Base-by-base conservation (phyloP, 1,140 invertebrate genomes). In the Acromyrmex echinatior region DNA sequence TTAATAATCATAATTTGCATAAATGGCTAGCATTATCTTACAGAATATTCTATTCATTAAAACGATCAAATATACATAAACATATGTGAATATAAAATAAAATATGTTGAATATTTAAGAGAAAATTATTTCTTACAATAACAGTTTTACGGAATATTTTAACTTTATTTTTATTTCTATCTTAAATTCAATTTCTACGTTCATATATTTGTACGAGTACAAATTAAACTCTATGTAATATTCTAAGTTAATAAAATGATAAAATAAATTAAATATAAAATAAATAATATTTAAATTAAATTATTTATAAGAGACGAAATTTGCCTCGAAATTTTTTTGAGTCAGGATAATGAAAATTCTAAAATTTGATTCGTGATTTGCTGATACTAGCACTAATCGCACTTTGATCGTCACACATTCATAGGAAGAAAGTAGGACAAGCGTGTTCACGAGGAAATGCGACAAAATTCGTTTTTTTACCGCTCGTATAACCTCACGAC, bases 401-500 rank as follows among this genome's bases (percentile, higher is more conserved):
- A 3, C 16, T 35, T 35, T 51, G 4, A 51, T 51, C 49, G 14
- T 51, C 49, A 4, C 65, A 51, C 39, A 2, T 14, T 84, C 45
- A n/a, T 51, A 84, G 51, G n/a, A 25, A 3, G 16, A 31, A 84
- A 84, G 25, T 74, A 35, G 39, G 0, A 51, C 39, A 9, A 74
- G 28, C 35, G 70, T 74, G 25, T 49, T 60, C 68, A n/a, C 56
- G 25, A 56, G 39, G 18, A n/a, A 84, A 80, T 68, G 51, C 31
- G 7, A 74, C 70, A 45, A 16, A 66, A 62, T 82, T 49, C 65
- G 35, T 58, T 60, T 51, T 76, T 63, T 76, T 84, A 70, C 14
- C 16, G 14, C 25, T 12, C 28, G 39, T 84, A 76, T 63, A 62
- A 9, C 56, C 25, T 21, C 56, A 70, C 56, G 18, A 49, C 25